Base-by-base conservation (phyloP, 2,888 invertebrate species). In the Scaptomyza parva region DNA sequence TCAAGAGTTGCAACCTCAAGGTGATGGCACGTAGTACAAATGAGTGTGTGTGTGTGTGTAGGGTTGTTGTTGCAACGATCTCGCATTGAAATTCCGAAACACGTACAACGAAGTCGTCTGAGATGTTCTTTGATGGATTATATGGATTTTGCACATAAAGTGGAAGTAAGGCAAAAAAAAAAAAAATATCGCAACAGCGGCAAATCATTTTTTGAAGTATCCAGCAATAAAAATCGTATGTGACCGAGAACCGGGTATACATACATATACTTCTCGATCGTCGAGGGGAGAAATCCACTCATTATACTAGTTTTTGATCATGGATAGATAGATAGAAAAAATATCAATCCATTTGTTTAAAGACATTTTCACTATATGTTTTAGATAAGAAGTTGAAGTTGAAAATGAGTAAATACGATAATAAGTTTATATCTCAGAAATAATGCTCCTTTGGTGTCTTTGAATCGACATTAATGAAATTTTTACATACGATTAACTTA, bases 61-160 rank as follows among this genome's bases (percentile, higher is more conserved):
- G 3, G 9, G 18, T 18, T 58, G 20, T 55, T 58, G 26, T 37
- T 51, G 35, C 45, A 43, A 65, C 63, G 74, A 90, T 89, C 90
- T 83, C 71, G 39, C 76, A 89, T 87, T 90, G 78, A 86, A 86
- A 90, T 90, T 89, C 90, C 72, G 59, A 68, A 80, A 88, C 90
- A 90, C 90, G 90, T 89, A 83, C 66, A 72, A 30, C 77, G 43
- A 37, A 72, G 61, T 28, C 79, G 90, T 90, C 90, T 90, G 89
- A 89, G 87, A 85, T 89, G 76, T 85, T 77, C 61, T 79, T 71
- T 82, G 83, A 82, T 86, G 89, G 86, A 90, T 90, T 89, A 89
- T 88, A 78, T 85, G 86, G 85, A 90, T 88, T 90, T 90, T 83
- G 88, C 85, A 71, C 89, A 88, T 89, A 89, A 89, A 89, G 69